phyloP scores from a whole-genome alignment of 2,888 invertebrate genomes.

The Parthenolecanium corni region DNA sequence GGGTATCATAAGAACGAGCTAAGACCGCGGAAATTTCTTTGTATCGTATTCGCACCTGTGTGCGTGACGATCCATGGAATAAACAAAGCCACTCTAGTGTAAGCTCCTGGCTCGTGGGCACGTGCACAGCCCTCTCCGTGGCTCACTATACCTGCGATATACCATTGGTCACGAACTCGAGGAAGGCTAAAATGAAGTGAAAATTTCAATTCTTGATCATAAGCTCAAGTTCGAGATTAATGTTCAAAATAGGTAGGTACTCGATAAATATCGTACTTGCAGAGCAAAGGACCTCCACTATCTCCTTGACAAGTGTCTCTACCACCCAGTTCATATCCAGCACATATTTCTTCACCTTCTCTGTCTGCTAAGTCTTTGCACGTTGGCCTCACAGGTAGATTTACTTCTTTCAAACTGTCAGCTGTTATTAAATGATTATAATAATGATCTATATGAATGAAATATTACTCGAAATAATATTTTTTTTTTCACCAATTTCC shows the following conservation, averaged over 20 bases:
- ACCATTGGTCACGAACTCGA: conserved; percentile 53
- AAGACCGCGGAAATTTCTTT: too few relatives aligned
- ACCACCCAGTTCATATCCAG: conserved; percentile 61
- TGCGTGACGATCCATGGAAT: conserved; percentile 59
- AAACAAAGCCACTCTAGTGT: conserved; percentile 63
- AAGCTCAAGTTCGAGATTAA: background rate
- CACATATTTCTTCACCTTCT: conserved; percentile 60
- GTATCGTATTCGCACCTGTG: conserved; percentile 44
- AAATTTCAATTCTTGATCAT: too few relatives aligned
- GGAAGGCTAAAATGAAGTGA: conserved; percentile 46
- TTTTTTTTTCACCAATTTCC: too few relatives aligned
- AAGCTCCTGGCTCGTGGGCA: conserved; percentile 67
- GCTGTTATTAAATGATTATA: conserved; percentile 51
- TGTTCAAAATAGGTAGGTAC: background rate
- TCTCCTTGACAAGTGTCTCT: conserved; percentile 76
- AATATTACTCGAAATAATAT: conserved; percentile 8
- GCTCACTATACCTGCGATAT: conserved; percentile 71
- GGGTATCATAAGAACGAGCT: too few relatives aligned
- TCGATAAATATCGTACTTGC: conserved; percentile 41
- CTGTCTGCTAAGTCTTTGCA: conserved; percentile 57
- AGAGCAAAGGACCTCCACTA: conserved; percentile 74
- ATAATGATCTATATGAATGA: background rate
- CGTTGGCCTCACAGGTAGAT: conserved; percentile 54
- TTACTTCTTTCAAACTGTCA: conserved; percentile 68
- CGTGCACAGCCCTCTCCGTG: conserved; percentile 78